phyloP scores from a whole-genome alignment of 2,113 vertebrate genomes.

The Solenodon paradoxus region DNA sequence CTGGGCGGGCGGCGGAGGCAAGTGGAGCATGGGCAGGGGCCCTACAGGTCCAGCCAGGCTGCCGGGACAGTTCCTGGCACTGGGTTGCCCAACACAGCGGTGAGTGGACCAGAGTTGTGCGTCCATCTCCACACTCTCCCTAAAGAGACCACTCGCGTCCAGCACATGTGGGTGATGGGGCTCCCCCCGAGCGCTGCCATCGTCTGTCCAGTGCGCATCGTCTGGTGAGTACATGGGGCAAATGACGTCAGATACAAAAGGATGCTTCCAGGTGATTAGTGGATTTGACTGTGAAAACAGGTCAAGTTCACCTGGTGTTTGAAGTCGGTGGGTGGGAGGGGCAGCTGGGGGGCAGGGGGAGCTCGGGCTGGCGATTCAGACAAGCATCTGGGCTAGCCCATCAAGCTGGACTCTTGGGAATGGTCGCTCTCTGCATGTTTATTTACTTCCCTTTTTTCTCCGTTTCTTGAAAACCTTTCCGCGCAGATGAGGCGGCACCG shows the following conservation, averaged over 20 bases:
- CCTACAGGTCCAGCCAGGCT: neutral
- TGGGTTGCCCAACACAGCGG: too few species aligned
- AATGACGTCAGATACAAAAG: neutral
- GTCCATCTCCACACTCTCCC: too few species aligned
- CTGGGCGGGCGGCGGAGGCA: fast-evolving
- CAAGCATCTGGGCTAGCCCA: neutral
- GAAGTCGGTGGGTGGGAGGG: too few species aligned
- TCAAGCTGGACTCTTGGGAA: neutral
- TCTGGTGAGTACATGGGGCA: fast-evolving
- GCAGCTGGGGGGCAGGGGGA: fast-evolving
- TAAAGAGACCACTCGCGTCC: too few species aligned
- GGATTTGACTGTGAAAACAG: neutral
- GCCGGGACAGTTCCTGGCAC: neutral
- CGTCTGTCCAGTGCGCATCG: neutral
- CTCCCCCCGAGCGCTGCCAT: fast-evolving
- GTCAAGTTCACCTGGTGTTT: neutral
- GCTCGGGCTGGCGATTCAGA: neutral
- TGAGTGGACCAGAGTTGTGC: too few species aligned
- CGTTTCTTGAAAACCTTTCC: neutral
- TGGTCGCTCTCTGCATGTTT: neutral
- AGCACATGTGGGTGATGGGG: fast-evolving
- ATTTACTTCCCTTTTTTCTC: neutral
- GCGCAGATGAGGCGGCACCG: neutral
- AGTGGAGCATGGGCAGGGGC: neutral
- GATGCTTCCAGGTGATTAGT: neutral